A percentile compares a stretch with the other conserved stretches of the same genome.
Conservation (phyloP, 2,113 vertebrate species). For the human region DNA sequence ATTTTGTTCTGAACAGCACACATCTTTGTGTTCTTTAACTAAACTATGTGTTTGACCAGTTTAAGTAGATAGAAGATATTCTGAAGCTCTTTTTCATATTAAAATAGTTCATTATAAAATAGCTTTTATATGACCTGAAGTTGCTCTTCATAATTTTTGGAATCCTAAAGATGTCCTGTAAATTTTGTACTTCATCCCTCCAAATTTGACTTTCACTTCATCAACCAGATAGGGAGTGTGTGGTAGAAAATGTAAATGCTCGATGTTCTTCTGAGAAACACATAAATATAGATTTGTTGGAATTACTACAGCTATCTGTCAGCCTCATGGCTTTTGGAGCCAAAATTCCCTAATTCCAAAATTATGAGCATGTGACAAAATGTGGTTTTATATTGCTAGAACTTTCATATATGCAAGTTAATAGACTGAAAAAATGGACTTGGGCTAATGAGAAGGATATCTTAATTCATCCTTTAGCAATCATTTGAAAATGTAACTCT, state of each 20-base stretch:
- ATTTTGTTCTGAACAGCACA: background rate
- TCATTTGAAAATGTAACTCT: constrained; percentile 28
- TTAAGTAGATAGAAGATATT: constrained; percentile 21
- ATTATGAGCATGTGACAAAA: constrained; percentile 71
- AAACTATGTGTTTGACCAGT: background rate
- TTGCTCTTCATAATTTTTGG: constrained; percentile 56
- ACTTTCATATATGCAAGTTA: background rate
- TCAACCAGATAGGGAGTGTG: constrained; percentile 59
- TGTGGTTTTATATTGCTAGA: constrained; percentile 34
- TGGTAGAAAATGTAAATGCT: constrained; percentile 73
- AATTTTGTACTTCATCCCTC: constrained; percentile 61
- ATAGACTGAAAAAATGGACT: constrained; percentile 17
- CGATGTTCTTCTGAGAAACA: constrained; percentile 67
- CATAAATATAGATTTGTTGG: constrained; percentile 78
- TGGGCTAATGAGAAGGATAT: background rate
- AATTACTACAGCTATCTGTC: constrained; percentile 79
- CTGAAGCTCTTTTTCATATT: background rate
- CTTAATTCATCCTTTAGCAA: constrained; percentile 25
- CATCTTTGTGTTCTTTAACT: background rate
- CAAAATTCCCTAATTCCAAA: constrained; percentile 74
- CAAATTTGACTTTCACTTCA: constrained; percentile 71
- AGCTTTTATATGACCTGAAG: constrained; percentile 39
- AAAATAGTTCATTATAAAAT: constrained; percentile 12
- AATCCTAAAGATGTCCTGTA: constrained; percentile 47
- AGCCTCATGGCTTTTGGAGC: constrained; percentile 62